phyloP scores from a whole-genome alignment of 2,888 invertebrate species.

The Lutraria lutraria region DNA sequence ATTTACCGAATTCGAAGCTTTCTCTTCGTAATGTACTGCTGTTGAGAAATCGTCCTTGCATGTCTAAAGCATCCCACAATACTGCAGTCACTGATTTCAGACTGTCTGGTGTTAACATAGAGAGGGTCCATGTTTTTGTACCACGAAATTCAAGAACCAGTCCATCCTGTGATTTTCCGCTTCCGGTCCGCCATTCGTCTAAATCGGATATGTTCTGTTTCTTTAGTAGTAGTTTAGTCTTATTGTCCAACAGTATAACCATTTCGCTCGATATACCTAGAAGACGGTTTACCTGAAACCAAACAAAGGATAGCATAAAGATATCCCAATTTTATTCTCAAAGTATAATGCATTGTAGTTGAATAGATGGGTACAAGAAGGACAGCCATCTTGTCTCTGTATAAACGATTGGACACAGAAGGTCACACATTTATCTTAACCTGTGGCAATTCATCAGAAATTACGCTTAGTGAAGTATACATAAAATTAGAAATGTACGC shows the following conservation, averaged over 20 bases:
- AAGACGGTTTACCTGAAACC: slow-evolving; percentile 88
- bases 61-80: slow-evolving; percentile 90
- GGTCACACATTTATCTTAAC: no score
- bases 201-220: slow-evolving; percentile 88
- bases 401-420: no score
- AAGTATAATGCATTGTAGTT: no score
- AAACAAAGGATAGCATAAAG: neutral
- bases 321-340: no score
- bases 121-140: slow-evolving; percentile 88
- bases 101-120: slow-evolving; percentile 88
- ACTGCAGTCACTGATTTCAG: slow-evolving; percentile 88
- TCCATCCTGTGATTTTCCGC: slow-evolving; percentile 89
- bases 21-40: slow-evolving; percentile 80
- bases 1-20: slow-evolving; percentile 84
- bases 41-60: slow-evolving; percentile 85
- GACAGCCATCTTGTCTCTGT: no score
- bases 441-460: no score
- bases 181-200: slow-evolving; percentile 90
- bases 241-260: slow-evolving; percentile 89
- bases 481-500: no score
- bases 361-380: no score
- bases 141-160: slow-evolving; percentile 89
- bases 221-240: slow-evolving; percentile 89
- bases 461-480: no score
- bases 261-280: slow-evolving; percentile 89